Conservation (phyloP, 2,797 vertebrate species). For the Nothura maculosa region DNA sequence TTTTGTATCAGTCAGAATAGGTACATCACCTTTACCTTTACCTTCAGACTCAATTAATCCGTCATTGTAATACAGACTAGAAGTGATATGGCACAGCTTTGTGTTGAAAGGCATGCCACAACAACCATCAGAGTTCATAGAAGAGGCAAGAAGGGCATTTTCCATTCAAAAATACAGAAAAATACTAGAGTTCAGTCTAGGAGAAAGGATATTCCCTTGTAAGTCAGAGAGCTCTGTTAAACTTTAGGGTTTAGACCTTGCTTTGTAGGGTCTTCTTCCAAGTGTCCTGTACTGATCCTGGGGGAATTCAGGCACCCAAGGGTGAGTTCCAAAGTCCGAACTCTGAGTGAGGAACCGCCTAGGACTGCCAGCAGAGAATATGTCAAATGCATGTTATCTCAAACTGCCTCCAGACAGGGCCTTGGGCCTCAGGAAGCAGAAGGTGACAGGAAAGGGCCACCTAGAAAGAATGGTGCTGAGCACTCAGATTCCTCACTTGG, state of each 20-base stretch:
- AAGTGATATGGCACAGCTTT: not conserved
- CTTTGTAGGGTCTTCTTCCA: not conserved
- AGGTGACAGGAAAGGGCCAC: not conserved
- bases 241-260: not conserved
- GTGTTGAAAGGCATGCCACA: not conserved
- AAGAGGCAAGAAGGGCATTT: not conserved
- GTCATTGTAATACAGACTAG: not conserved
- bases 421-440: not conserved
- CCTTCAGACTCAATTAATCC: not conserved
- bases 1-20: not conserved
- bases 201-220: accelerated
- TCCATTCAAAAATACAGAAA: not conserved
- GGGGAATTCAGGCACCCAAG: not conserved
- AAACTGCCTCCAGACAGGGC: not conserved
- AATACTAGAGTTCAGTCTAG: not conserved
- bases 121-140: not conserved
- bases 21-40: not conserved
- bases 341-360: not conserved
- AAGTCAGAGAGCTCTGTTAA: not conserved
- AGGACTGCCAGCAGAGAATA: not conserved
- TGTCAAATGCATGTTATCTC: not conserved
- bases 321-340: not conserved
- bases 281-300: not conserved
- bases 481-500: not conserved
- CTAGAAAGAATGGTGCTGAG: not conserved